These are phyloP conservation scores for Leptinotarsa tumamoca DNA, from an alignment of 2,888 invertebrate genomes.

Conservation along the genomic window DNA sequence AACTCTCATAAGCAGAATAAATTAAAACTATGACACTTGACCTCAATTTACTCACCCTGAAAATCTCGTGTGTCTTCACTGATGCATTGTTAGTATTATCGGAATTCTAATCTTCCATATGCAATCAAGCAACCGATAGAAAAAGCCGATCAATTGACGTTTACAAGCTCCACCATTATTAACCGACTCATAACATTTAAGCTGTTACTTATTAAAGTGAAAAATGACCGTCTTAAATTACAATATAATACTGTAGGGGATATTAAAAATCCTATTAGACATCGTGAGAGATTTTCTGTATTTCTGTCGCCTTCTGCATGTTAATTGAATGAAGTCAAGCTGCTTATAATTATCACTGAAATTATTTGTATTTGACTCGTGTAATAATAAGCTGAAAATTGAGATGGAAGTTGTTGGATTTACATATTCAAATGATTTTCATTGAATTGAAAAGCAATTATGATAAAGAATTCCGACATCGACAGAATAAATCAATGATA, in stretches of 20 bases:
- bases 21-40: background rate
- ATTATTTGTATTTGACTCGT: no score
- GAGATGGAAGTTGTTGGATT: no score
- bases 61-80: background rate
- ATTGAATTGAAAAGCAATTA: no score
- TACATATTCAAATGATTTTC: no score
- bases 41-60: background rate
- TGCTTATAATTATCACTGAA: no score
- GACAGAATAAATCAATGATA: no score
- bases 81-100: conserved; percentile 5
- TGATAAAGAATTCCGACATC: no score
- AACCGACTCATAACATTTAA: conserved; percentile 2
- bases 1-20: background rate
- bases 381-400: no score
- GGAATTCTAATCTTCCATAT: conserved; percentile 4
- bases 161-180: background rate
- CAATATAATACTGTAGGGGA: background rate
- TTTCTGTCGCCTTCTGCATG: background rate
- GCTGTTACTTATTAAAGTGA: conserved; percentile 6
- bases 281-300: background rate
- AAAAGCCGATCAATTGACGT: conserved; percentile 3
- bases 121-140: conserved; percentile 7
- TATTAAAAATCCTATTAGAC: conserved; percentile 5
- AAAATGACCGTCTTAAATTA: conserved; percentile 1
- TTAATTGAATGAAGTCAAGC: background rate